Evolutionary conservation across 2,113 vertebrate species (phyloP).

Genomic region (Chaenogobius annularis): DNA sequence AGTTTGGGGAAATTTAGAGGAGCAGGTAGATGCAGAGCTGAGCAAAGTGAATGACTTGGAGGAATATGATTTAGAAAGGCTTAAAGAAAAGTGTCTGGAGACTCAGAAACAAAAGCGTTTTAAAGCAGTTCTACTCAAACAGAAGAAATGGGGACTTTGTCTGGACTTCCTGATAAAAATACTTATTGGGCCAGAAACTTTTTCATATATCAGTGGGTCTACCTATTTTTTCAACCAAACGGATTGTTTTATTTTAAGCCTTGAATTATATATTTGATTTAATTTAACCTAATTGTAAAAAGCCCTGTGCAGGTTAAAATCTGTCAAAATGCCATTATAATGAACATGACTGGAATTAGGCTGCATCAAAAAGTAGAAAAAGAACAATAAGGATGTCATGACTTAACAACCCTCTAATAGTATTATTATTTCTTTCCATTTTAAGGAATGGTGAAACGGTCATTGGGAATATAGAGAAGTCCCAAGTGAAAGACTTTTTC

Average conservation of each 20-base stretch:
- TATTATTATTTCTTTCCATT: conserved; percentile 17
- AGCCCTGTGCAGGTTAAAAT: too few species aligned
- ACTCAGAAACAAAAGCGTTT: conserved; percentile 92
- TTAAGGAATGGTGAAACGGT: conserved; percentile 95
- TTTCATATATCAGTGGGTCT: too few species aligned
- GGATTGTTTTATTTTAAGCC: too few species aligned
- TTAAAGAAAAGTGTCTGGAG: conserved; percentile 90
- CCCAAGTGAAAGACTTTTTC: conserved; percentile 95
- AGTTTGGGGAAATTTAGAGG: conserved; percentile 89
- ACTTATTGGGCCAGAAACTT: too few species aligned
- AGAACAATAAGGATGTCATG: background rate
- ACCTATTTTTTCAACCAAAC: too few species aligned
- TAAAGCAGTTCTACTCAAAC: too few species aligned
- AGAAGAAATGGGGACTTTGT: too few species aligned
- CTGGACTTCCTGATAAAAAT: too few species aligned
- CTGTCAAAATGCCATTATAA: background rate
- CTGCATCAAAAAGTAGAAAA: background rate
- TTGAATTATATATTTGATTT: too few species aligned
- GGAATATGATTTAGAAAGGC: conserved; percentile 89
- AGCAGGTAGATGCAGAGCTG: conserved; percentile 88
- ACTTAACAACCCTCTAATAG: background rate
- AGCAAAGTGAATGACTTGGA: conserved; percentile 89
- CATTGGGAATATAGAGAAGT: conserved; percentile 95
- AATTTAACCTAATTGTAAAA: too few species aligned
- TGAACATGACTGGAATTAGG: background rate